A percentile compares a stretch with the other conserved stretches of the same genome.
Conservation (phyloP, 2,797 vertebrate genomes). For the Tenualosa ilisha region DNA sequence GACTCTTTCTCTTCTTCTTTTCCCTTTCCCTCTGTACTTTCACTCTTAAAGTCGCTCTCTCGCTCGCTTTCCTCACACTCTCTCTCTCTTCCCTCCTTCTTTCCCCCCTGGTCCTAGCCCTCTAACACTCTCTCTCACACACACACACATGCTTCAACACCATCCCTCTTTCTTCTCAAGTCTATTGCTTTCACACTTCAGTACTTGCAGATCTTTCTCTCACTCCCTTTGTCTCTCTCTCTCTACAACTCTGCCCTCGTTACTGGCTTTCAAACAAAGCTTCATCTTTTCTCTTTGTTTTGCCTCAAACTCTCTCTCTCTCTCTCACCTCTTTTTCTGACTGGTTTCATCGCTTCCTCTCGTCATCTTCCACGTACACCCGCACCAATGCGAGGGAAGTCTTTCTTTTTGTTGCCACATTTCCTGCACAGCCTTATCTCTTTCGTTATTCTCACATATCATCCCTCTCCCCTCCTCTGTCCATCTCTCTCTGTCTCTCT, state of each 20-base stretch:
- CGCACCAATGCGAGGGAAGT: neutral
- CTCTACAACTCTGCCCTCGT: neutral
- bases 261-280: neutral
- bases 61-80: neutral
- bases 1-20: slow-evolving; percentile 24
- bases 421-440: neutral
- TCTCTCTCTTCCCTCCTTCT: neutral
- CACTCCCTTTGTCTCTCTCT: neutral
- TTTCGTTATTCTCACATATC: neutral
- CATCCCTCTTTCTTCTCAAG: neutral
- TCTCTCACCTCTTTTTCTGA: neutral
- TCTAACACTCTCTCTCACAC: neutral
- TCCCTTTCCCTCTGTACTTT: neutral
- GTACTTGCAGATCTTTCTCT: neutral
- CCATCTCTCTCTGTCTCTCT: neutral
- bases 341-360: neutral
- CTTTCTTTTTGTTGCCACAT: neutral
- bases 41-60: neutral
- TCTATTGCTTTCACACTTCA: neutral
- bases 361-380: neutral
- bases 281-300: neutral
- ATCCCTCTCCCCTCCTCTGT: neutral
- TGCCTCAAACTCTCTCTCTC: neutral
- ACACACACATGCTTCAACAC: neutral
- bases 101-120: neutral